Evolutionary conservation across 1,140 invertebrate species (phyloP), one percentile per base, ranked within the genome.

Genomic region (Lepeophtheirus salmonis): DNA sequence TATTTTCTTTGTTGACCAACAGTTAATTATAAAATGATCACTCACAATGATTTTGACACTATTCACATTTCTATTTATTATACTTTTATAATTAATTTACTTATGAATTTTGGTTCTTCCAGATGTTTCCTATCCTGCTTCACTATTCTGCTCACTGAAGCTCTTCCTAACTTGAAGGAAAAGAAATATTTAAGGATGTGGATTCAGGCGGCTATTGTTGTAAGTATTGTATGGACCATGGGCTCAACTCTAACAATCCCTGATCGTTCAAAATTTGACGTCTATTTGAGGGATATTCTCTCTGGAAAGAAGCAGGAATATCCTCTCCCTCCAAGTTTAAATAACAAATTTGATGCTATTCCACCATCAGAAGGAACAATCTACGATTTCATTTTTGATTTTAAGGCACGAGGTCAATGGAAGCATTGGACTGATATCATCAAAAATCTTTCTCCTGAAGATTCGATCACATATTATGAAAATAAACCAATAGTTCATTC

Each of bases 191-290:
- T 80, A 0, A 67, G 73, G 24, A 74, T 72, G 17, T 87, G 86
- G 80, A 74, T 86, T 57, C 77, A 84, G 67, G 85, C 84, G 1
- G 77, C 83, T 0, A 81, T 89, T 67, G 75, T 91, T 63, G 81
- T 81, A 66, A 75, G 81, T 0, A 66, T 84, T 20, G 76, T 82
- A 2, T 94, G 89, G 89, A 85, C 86, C 6, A 68, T 89, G 23
- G 89, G 80, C 0, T 86, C 82, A 3, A 80, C 83, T 49, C 71
- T 86, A 49, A 80, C 87, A 69, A 71, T 72, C 2, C 73, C 80
- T n/a, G 85, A 85, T 0, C 74, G 83, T 22, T 69, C 76, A 48
- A 79, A 78, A 66, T 91, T 86, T 70, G 85, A 91, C 71, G 76
- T 76, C 3, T 82, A 80, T 65, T 68, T 80, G 18, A 68, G 72